Percentiles rank a stretch among this genome's conserved stretches.
phyloP scores from a whole-genome alignment of 2,888 invertebrate genomes.

The Morpho helenor region DNA sequence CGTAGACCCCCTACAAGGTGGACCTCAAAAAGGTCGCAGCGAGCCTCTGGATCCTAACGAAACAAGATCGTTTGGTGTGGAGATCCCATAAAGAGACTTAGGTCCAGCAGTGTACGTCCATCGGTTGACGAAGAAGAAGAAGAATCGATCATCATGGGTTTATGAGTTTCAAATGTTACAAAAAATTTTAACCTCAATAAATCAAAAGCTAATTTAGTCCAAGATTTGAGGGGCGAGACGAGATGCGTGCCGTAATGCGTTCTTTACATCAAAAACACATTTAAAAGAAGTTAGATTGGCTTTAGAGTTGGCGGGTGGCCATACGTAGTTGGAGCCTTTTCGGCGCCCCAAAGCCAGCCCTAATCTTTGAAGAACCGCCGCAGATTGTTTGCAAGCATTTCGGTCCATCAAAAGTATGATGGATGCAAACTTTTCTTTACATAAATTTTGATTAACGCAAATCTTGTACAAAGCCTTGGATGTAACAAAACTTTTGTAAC shows the following conservation, averaged over 20 bases:
- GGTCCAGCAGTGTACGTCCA: too few species aligned
- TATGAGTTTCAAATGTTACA: background rate
- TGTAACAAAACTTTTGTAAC: conserved; percentile 17
- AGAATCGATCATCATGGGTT: too few species aligned
- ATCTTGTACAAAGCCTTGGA: conserved; percentile 10
- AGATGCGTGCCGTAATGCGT: conserved; percentile 71
- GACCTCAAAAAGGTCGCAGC: too few species aligned
- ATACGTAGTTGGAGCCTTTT: conserved; percentile 66
- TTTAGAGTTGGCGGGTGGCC: conserved; percentile 73
- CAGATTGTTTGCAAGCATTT: conserved; percentile 74
- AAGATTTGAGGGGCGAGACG: conserved; percentile 57
- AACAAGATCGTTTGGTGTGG: too few species aligned
- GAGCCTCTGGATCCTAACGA: too few species aligned
- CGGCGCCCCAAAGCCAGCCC: conserved; percentile 63
- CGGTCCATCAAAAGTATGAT: conserved; percentile 67
- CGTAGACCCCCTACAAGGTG: too few species aligned
- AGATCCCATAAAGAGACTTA: too few species aligned
- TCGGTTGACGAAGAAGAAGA: too few species aligned
- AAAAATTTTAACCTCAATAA: conserved; percentile 36
- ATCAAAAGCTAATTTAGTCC: conserved; percentile 73
- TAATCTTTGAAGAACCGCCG: conserved; percentile 70
- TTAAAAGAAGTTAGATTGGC: conserved; percentile 80
- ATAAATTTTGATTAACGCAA: conserved; percentile 50
- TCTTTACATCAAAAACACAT: conserved; percentile 79
- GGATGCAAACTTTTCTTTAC: conserved; percentile 53